These are phyloP conservation scores for Asobara japonica DNA, from an alignment of 1,140 invertebrate genomes.

Conservation along the genomic window DNA sequence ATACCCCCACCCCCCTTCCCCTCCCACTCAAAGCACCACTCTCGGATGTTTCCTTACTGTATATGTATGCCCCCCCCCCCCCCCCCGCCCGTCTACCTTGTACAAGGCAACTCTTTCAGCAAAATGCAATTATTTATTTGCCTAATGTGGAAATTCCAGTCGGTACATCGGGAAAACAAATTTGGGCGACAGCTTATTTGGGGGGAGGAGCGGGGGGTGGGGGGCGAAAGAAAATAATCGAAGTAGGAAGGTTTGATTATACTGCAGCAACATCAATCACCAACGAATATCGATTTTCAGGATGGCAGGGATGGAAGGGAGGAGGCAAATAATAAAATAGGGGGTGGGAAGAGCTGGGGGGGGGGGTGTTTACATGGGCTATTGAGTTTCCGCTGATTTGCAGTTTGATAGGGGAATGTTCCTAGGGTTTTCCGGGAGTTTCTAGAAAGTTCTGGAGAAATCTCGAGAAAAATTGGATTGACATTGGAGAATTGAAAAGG, in stretches of 20 bases:
- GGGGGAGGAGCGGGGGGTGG: not conserved
- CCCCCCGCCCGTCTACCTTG: too few relatives aligned
- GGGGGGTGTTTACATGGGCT: not conserved
- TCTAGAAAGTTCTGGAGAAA: not conserved
- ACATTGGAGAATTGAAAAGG: too few relatives aligned
- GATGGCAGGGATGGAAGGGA: too few relatives aligned
- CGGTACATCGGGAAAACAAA: too few relatives aligned
- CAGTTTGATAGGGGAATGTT: not conserved
- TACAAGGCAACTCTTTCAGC: too few relatives aligned
- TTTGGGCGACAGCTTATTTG: not conserved
- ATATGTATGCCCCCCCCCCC: too few relatives aligned
- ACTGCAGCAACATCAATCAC: slow-evolving; percentile 2
- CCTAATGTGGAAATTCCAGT: not conserved
- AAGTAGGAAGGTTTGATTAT: not conserved
- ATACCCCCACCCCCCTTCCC: not conserved
- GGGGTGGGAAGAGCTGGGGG: not conserved
- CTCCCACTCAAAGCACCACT: not conserved
- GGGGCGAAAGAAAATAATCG: not conserved
- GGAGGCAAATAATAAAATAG: too few relatives aligned
- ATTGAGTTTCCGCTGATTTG: not conserved
- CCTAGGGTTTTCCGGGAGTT: not conserved
- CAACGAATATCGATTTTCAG: not conserved
- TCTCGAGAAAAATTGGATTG: too few relatives aligned
- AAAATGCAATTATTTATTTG: not conserved
- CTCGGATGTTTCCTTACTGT: too few relatives aligned